These are phyloP conservation scores for Sitobion miscanthi DNA, from an alignment of 1,140 invertebrate species.

Conservation along the genomic window DNA sequence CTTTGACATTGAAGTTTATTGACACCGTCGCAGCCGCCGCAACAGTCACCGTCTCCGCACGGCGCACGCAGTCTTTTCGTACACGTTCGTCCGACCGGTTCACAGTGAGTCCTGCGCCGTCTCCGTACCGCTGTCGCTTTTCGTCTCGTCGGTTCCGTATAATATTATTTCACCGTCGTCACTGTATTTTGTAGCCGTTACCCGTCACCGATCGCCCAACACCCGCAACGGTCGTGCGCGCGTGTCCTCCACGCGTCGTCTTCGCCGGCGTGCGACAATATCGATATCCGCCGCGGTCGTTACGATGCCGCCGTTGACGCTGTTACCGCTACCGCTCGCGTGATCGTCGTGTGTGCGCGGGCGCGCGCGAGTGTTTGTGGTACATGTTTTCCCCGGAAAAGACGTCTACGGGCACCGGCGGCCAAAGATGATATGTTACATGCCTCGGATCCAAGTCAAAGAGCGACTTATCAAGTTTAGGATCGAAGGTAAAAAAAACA, in stretches of 20 bases:
- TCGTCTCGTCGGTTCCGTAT: not conserved
- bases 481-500: conserved; percentile 59
- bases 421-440: conserved; percentile 60
- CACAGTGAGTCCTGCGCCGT: not conserved
- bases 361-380: not conserved
- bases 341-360: not conserved
- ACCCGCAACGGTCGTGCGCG: not conserved
- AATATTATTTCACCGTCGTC: not conserved
- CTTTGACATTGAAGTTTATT: conserved; percentile 57
- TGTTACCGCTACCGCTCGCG: not conserved
- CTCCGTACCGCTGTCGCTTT: not conserved
- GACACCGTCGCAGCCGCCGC: conserved; percentile 25
- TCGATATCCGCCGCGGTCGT: not conserved
- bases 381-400: conserved; percentile 38
- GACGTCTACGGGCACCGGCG: not conserved
- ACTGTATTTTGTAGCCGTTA: no score
- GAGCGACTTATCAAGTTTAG: conserved; percentile 59
- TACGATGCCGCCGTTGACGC: not conserved
- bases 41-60: not conserved
- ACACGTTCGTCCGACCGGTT: conserved; percentile 37
- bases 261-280: not conserved
- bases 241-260: no score
- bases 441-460: conserved; percentile 60
- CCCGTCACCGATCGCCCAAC: no score
- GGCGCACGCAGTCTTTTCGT: conserved; percentile 47